Conservation (phyloP, 2,888 invertebrate genomes). For the Ormyrus pomaceus region DNA sequence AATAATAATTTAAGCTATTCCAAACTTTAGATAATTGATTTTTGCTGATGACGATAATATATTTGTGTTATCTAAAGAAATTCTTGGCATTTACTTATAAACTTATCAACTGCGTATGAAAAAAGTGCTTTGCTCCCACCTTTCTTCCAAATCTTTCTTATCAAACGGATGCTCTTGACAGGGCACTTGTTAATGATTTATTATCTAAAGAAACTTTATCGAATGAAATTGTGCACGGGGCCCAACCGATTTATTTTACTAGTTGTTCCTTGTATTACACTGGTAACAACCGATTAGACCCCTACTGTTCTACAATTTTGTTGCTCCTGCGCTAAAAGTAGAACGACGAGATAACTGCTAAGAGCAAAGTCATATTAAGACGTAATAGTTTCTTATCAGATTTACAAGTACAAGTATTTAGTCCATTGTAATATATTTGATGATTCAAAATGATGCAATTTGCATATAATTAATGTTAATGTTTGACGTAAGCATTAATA, state of each 20-base stretch:
- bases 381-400: conserved; percentile 27
- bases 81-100: conserved; percentile 11
- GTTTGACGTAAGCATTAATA: too few relatives aligned
- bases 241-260: not conserved
- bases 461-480: too few relatives aligned
- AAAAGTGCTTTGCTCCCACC: conserved; percentile 12
- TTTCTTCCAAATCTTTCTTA: conserved; percentile 31
- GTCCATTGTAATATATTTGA: not conserved
- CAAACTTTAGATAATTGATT: too few relatives aligned
- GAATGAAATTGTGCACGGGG: conserved; percentile 4
- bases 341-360: conserved; percentile 28
- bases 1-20: not conserved
- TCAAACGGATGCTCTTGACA: conserved; percentile 44
- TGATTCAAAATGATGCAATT: conserved; percentile 6
- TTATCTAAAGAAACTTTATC: conserved; percentile 36
- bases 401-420: conserved; percentile 16
- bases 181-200: conserved; percentile 34
- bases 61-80: conserved; percentile 15
- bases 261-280: conserved; percentile 8
- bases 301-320: conserved; percentile 5
- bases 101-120: not conserved
- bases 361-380: conserved; percentile 27
- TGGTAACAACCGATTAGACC: conserved; percentile 29
- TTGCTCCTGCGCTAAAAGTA: conserved; percentile 27
- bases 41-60: not conserved